Percentiles rank a stretch among this genome's conserved stretches.
phyloP scores from a whole-genome alignment of 2,113 vertebrate genomes.

The Asarcornis scutulata region DNA sequence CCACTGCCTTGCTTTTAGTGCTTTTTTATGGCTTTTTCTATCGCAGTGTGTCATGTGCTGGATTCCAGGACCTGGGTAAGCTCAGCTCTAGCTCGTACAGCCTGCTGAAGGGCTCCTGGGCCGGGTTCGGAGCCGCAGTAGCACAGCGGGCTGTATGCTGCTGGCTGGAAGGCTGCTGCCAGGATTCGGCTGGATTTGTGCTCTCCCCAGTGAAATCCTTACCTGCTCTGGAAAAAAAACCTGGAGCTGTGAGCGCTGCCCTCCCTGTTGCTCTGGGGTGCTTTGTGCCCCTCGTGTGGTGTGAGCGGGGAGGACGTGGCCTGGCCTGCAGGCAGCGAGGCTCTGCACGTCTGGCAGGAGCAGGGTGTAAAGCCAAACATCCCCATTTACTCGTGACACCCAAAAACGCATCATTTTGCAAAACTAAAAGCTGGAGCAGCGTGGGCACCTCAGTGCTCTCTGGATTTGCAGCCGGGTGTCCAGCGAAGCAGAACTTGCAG shows the following conservation, averaged over 20 bases:
- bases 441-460: accelerated
- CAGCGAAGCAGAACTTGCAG: neutral
- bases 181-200: neutral
- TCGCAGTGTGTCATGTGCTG: neutral
- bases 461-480: neutral
- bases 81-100: neutral
- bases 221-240: neutral
- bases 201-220: neutral
- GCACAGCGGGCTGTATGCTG: neutral
- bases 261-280: neutral
- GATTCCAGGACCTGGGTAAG: neutral
- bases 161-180: neutral
- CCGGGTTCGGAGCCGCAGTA: neutral
- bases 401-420: neutral
- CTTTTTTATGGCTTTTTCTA: neutral
- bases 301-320: neutral
- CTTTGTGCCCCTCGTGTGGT: neutral
- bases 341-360: neutral
- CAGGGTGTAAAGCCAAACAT: neutral
- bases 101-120: neutral
- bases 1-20: neutral
- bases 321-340: neutral
- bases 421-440: neutral
- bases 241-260: neutral
- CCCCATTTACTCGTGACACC: neutral